Base-by-base conservation (phyloP, 1,140 invertebrate genomes). In the Drosophila orosa region DNA sequence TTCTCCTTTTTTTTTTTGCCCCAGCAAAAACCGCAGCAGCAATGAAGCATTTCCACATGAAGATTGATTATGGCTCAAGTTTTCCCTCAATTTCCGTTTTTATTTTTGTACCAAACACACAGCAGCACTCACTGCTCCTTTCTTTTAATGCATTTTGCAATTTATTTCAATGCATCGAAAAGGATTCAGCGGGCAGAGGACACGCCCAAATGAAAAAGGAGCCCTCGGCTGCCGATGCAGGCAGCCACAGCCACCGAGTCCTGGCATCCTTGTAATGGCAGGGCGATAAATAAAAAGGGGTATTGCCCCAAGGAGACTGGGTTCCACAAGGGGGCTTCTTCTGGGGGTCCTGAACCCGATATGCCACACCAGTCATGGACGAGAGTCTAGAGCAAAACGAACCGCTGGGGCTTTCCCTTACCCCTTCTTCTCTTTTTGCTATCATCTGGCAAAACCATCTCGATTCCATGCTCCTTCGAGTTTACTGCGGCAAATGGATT, bases 31-130 rank as follows among this genome's bases (percentile, higher is more conserved):
- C 78, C 52, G 60, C 72, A 61, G 40, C 31, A 19, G 67, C 77
- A 78, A 60, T 74, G 80, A 79, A 76, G 80, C 71, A 84, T 78
- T 58, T 39, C 42, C 82, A 79, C 66, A 86, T 87, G 71, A 86
- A 87, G 82, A 86, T 86, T 86, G 82, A 86, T 86, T 86, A 86
- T 82, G 71, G 83, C 79, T 68, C 69, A 72, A 87, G 79, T 86
- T 82, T 67, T 56, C 19, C 56, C n/a, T 44, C 24, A 24, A 27
- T 40, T 44, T 33, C 45, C 4, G 15, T 29, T 42, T 35, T 52
- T 66, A 50, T 60, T 58, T 40, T 33, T 67, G 42, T 55, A 33
- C 45, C 48, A 48, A 29, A 50, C 17, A 10, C 39, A 10, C 19
- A 45, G 22, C 27, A 52, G 13, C 17, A 42, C 62, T 71, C 56